Percentiles rank a stretch among this genome's conserved stretches.
phyloP scores from a whole-genome alignment of 2,113 vertebrate species.

The Perca schrenkii region DNA sequence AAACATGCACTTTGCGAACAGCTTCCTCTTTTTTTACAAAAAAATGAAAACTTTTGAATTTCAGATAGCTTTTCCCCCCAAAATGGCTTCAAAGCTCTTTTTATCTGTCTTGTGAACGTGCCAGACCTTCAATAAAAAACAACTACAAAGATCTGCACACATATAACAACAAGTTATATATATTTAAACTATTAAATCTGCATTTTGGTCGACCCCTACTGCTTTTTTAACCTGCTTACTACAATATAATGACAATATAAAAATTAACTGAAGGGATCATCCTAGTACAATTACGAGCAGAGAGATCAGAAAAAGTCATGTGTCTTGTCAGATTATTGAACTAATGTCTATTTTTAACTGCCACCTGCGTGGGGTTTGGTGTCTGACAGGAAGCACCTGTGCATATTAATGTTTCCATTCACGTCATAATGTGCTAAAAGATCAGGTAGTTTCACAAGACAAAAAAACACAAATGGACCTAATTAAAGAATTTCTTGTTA shows the following conservation, averaged over 20 bases:
- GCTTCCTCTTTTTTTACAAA: no score
- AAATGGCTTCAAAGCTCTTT: not conserved
- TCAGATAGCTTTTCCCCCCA: not conserved
- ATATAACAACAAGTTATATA: not conserved
- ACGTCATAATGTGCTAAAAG: not conserved
- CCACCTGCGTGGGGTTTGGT: not conserved
- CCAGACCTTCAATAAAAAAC: not conserved
- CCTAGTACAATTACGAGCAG: no score
- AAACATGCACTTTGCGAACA: no score
- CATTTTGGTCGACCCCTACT: not conserved
- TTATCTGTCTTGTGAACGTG: not conserved
- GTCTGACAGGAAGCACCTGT: not conserved
- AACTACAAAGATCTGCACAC: not conserved
- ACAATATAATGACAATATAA: not conserved
- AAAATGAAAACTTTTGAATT: no score
- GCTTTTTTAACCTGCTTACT: not conserved
- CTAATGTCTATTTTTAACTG: constrained; percentile 2
- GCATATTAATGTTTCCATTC: not conserved
- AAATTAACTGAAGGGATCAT: no score
- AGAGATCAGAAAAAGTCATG: not conserved
- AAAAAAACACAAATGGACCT: not conserved
- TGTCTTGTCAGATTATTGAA: not conserved
- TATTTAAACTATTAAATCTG: no score
- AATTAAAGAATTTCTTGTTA: not conserved
- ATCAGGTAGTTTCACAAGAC: not conserved